A percentile compares a stretch with the other conserved stretches of the same genome.
Conservation (phyloP, 2,888 invertebrate species). For the Hydropsyche betteni region DNA sequence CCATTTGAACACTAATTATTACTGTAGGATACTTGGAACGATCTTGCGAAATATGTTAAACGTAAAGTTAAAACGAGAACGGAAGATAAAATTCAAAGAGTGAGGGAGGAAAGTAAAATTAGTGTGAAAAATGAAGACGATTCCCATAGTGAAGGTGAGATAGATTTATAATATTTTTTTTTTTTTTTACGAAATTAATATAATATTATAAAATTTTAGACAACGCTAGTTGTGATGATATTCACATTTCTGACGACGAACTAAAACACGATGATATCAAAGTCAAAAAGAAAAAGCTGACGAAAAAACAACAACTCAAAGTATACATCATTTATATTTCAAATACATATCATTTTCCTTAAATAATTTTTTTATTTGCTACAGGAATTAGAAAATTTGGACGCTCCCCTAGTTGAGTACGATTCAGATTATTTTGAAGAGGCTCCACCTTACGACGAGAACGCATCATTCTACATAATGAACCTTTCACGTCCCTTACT, state of each 20-base stretch:
- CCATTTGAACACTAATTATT: not conserved
- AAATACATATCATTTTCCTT: too few species aligned
- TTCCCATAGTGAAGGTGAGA: slow-evolving; percentile 62
- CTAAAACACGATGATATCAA: slow-evolving; percentile 76
- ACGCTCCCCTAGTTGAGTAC: slow-evolving; percentile 56
- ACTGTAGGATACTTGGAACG: slow-evolving; percentile 78
- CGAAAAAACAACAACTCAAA: slow-evolving; percentile 61
- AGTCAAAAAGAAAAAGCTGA: slow-evolving; percentile 71
- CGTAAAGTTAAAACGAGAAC: slow-evolving; percentile 82
- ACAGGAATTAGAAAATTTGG: slow-evolving; percentile 65
- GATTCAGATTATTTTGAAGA: slow-evolving; percentile 70
- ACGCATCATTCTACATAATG: slow-evolving; percentile 90
- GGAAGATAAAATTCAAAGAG: slow-evolving; percentile 80
- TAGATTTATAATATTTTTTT: not conserved
- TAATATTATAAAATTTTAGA: slow-evolving; percentile 51
- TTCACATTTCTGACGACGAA: slow-evolving; percentile 81
- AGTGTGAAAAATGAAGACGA: slow-evolving; percentile 58
- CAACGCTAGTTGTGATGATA: slow-evolving; percentile 66
- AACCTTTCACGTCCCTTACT: slow-evolving; percentile 93
- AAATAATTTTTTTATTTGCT: slow-evolving; percentile 2
- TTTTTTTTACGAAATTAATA: slow-evolving; percentile 10
- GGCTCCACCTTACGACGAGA: slow-evolving; percentile 70
- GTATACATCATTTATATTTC: not conserved
- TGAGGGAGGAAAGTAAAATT: slow-evolving; percentile 63
- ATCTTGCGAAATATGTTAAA: slow-evolving; percentile 80